phyloP scores from a whole-genome alignment of 37 sponge, comb jelly and placozoan species.

The Aplysina aerophoba region DNA sequence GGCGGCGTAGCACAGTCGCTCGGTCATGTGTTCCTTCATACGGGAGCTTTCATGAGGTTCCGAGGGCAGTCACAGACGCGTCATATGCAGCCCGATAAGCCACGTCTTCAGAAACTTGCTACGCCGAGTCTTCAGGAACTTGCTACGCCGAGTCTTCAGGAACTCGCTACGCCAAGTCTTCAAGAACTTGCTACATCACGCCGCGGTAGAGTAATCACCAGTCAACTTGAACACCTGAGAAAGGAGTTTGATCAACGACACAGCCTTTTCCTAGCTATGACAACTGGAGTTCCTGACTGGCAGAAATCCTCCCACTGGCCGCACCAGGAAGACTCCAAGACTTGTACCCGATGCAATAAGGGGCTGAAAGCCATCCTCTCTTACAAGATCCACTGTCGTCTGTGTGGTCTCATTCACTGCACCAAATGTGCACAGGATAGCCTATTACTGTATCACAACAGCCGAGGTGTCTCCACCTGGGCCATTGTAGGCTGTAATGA shows the following conservation, averaged over 20 bases:
- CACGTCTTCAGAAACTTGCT: too few relatives aligned
- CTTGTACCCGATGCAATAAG: slow-evolving; percentile 33
- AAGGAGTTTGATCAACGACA: not conserved
- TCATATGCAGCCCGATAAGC: too few relatives aligned
- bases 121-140: too few relatives aligned
- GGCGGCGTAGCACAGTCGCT: not conserved
- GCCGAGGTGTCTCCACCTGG: slow-evolving; percentile 39
- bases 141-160: too few relatives aligned
- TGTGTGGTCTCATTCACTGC: slow-evolving; percentile 76
- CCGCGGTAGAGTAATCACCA: not conserved
- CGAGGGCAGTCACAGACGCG: not conserved
- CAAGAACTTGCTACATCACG: not conserved
- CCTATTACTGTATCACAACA: slow-evolving; percentile 41
- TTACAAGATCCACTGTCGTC: slow-evolving; percentile 59
- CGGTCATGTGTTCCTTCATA: not conserved
- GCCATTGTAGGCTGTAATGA: slow-evolving; percentile 61
- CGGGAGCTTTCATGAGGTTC: slow-evolving; percentile 6
- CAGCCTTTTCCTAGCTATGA: not conserved
- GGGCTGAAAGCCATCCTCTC: slow-evolving; percentile 13
- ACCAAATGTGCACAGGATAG: slow-evolving; percentile 42
- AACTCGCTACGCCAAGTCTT: not conserved
- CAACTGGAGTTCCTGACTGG: slow-evolving; percentile 45
- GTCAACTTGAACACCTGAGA: not conserved
- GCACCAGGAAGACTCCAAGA: not conserved
- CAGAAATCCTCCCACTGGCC: slow-evolving; percentile 55